Conservation (phyloP, 2,113 vertebrate species). For the Phalacrocorax pelagicus region DNA sequence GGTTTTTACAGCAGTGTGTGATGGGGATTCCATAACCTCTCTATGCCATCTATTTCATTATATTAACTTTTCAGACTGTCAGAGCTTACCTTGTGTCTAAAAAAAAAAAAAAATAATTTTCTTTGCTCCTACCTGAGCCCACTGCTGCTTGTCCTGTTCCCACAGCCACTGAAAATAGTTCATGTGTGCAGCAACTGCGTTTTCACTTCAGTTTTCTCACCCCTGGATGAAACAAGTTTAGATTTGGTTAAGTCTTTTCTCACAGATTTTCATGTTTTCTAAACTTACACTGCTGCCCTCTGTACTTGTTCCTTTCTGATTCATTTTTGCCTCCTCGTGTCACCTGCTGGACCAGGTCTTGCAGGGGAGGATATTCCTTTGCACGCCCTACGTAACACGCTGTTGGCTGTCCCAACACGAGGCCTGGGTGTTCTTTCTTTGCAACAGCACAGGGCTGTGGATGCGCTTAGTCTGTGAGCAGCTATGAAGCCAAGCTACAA, state of each 20-base stretch:
- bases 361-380: fast-evolving
- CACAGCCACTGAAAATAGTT: not conserved
- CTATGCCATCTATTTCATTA: not conserved
- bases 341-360: not conserved
- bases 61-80: not conserved
- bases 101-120: not conserved
- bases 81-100: not conserved
- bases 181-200: not conserved
- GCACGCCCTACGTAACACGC: not conserved
- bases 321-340: fast-evolving
- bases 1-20: not conserved
- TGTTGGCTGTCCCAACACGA: not conserved
- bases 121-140: not conserved
- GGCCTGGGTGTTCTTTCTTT: not conserved
- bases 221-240: not conserved
- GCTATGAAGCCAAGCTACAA: not conserved
- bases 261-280: not conserved
- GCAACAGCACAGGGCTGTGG: not conserved
- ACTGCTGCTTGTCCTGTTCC: not conserved
- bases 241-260: not conserved
- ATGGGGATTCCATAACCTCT: not conserved
- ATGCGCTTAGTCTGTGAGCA: not conserved
- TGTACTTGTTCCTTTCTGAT: not conserved
- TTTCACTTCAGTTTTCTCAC: fast-evolving
- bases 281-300: not conserved